A percentile compares a stretch with the other conserved stretches of the same genome.
Conservation (phyloP, 2,797 vertebrate genomes). For the Meda fulgida region DNA sequence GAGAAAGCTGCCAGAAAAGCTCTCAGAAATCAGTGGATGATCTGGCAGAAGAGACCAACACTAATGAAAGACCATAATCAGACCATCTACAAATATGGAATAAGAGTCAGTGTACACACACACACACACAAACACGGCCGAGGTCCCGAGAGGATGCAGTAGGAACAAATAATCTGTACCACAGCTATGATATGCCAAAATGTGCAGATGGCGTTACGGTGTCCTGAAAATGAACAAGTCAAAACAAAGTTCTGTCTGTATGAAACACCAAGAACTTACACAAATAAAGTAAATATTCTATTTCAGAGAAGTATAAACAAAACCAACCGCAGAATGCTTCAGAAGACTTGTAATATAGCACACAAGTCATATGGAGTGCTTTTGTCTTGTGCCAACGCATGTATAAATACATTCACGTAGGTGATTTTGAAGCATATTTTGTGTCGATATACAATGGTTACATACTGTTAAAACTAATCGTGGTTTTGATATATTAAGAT, state of each 20-base stretch:
- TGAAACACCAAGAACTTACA: slow-evolving; percentile 2
- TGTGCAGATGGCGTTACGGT: slow-evolving; percentile 14
- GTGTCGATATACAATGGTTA: no score
- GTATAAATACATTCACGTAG: no score
- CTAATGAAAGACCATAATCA: slow-evolving; percentile 51
- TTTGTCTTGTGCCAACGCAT: no score
- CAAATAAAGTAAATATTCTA: slow-evolving; percentile 10
- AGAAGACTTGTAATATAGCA: not conserved
- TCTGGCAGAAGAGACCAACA: slow-evolving; percentile 23
- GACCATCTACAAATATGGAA: slow-evolving; percentile 28
- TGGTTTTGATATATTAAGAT: no score
- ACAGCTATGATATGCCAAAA: slow-evolving; percentile 2
- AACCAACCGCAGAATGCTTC: not conserved
- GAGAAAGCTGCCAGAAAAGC: not conserved
- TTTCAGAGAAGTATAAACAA: not conserved
- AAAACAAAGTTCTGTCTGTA: slow-evolving; percentile 36
- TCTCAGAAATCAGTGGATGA: slow-evolving; percentile 44
- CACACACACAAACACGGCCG: not conserved
- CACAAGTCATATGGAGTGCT: not conserved
- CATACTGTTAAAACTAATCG: no score
- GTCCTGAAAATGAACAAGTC: slow-evolving; percentile 45
- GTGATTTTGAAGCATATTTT: no score
- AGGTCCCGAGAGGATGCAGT: slow-evolving; percentile 14
- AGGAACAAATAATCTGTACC: not conserved
- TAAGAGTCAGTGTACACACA: slow-evolving; percentile 9